These are phyloP conservation scores for Meteorus sp. DNA, from an alignment of 1,140 invertebrate genomes.

Conservation along the genomic window DNA sequence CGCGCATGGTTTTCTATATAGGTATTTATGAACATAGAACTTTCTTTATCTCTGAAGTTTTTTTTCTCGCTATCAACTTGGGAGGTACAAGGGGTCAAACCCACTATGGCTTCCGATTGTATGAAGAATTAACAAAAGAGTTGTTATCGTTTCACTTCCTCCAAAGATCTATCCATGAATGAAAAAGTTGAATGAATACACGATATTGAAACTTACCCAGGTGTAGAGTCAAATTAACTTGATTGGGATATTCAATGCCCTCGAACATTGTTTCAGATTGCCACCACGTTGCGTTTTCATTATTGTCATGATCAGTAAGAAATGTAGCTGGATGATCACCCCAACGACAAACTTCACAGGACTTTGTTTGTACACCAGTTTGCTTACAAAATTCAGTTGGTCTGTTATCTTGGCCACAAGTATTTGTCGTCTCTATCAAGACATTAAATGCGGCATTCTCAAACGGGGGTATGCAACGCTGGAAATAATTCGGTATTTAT, in stretches of 20 bases:
- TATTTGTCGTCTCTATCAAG: constrained; percentile 90
- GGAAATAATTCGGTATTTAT: too few species aligned
- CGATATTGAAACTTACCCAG: constrained; percentile 73
- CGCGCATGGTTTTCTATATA: too few species aligned
- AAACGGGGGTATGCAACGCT: constrained; percentile 95
- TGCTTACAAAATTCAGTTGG: constrained; percentile 87
- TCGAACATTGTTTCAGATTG: constrained; percentile 97
- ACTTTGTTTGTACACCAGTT: constrained; percentile 68
- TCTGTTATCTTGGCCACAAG: constrained; percentile 78
- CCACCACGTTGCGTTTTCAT: constrained; percentile 95
- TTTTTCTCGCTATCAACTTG: too few species aligned
- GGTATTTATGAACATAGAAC: too few species aligned
- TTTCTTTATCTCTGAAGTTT: too few species aligned
- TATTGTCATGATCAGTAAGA: constrained; percentile 88
- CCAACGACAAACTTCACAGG: constrained; percentile 57
- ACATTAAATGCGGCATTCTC: constrained; percentile 93
- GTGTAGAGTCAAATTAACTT: constrained; percentile 89
- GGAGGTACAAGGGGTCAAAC: too few species aligned
- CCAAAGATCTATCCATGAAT: constrained; percentile 8
- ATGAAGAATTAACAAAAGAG: too few species aligned
- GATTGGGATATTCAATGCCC: constrained; percentile 84
- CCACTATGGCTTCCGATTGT: too few species aligned
- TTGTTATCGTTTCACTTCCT: not conserved
- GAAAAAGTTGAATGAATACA: constrained; percentile 22
- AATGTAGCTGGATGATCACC: constrained; percentile 76